Base-by-base conservation (phyloP, 2,797 vertebrate species). In the Thaleichthys pacificus region DNA sequence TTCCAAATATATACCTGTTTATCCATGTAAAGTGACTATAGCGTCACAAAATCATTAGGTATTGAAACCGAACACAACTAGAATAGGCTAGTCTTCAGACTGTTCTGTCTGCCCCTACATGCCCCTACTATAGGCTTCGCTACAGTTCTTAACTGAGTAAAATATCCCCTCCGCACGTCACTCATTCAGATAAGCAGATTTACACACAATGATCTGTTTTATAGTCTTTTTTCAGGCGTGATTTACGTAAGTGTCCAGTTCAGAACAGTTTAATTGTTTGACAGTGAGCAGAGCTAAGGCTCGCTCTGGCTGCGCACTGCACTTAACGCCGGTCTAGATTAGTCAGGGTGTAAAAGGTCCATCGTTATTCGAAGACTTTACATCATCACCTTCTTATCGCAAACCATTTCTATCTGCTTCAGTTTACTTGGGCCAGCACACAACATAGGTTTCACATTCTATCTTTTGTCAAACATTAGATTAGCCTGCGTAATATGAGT, bases 211-310 rank as follows among this genome's bases (percentile, higher is more conserved):
- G 58, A 76, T 77, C 68, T 70, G 67, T 49, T 84, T 84, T 73
- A 78, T 69, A 65, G 75, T 80, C 67, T 77, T 75, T 77, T 66
- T 71, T 26, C 62, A 71, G 61, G 61, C 63, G 30, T 77, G 71
- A 83, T 85, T 86, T 86, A 79, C 60, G 69, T 47, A 68, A 71
- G 64, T 81, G 74, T 77, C 72, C 38, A 9, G 66, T 67, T 76
- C 70, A 14, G 28, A 78, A 28, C 74, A 68, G 51, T 84, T 77
- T 76, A 80, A 80, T 79, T 78, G 73, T 38, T 38, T 56, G 75
- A 86, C 69, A 78, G 70, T 80, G 64, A 77, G 72, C 75, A 82
- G 80, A 74, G 70, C 70, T 15, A n/a, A 28, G 76, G 54, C 60
- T 67, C 26, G 66, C 62, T 66, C 66, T 68, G 57, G 67, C 75